Evolutionary conservation across 2,888 invertebrate genomes (phyloP), one percentile per base, ranked within the genome.

Genomic region (Auanema sp.): DNA sequence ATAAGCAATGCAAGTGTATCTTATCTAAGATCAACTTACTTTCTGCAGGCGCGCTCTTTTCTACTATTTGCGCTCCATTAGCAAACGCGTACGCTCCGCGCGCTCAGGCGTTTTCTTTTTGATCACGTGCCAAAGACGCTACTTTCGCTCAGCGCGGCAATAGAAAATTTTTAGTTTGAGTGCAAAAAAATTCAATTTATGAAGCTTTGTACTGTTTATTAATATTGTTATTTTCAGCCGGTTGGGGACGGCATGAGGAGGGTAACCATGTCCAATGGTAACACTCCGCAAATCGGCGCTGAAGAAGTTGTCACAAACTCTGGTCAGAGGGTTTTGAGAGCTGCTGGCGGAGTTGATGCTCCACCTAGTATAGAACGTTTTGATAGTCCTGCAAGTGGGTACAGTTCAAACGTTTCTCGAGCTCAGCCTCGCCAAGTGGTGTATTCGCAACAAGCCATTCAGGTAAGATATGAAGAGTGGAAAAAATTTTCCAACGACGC

Each of bases 271-370:
- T 21, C 52, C 57, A 51, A 51, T 42, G 23, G 18, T 57, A 12
- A n/a, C 43, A 53, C 42, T 43, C 14, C 42, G 25, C 55, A 50
- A 33, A 41, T 12, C n/a, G 58, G 60, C 12, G 65, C 49, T 21
- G 68, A 68, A 60, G 68, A 68, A 47, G 66, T 65, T n/a, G 53
- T 71, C 41, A 43, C 8, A n/a, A 42, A 47, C 11, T 40, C 60
- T 16, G 24, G 53, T 53, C 16, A 47, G 10, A 16, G 21, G 6
- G 21, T 16, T 3, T 21, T 47, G 47, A 18, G 47, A 21, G 16
- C 47, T 47, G 10, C 21, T 47, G 16, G 47, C 18, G 23, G n/a
- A 5, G 10, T 53, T 43, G 41, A 41, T 33, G 33, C 33, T 63
- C 10, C 59, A 59, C 18, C 59, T 60, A 41, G 41, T 60, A 18